Base-by-base conservation (phyloP, 1,140 invertebrate species). In the Megathymus violae region DNA sequence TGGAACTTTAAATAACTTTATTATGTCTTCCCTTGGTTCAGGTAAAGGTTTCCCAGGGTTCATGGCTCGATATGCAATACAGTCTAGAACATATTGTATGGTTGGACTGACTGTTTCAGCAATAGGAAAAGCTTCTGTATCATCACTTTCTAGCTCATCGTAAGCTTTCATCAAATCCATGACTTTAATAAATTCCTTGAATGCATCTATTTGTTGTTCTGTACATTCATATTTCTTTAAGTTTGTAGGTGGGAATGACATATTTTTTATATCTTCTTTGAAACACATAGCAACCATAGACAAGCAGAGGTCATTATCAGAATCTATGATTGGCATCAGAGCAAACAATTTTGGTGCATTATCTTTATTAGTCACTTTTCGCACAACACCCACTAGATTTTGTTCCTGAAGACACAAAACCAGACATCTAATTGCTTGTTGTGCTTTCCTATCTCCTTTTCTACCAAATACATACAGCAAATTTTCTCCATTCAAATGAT, bases 111-210 rank as follows among this genome's bases (percentile, higher is more conserved):
- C 80, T 43, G 80, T 84, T 68, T 88, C 80, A 31, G 81, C 88
- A 44, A 89, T 71, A 31, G 85, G 85, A 65, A 92, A 91, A 48
- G 85, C 85, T 78, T 91, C 88, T 19, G 74, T 79, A 50, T 85
- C 86, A 78, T 91, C 83, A 81, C 74, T 86, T 25, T 80, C 71
- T 4, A 67, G 70, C 43, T 85, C 79, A 69, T 91, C 85, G 80
- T 88, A 87, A 16, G 83, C 84, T 59, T 82, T 77, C n/a, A 76
- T 84, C 64, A 91, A 74, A 71, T 92, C 83, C 90, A 91, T 91
- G 19, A 83, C 74, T 69, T 76, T 80, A n/a, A 92, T 91, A 7
- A 91, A 71, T 48, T 84, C 76, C 71, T 89, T 90, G 46, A 92
- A 88, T 58, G 83, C 82, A 70, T 87, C 58, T 9, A 91, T 76